Conservation (phyloP, 2,888 invertebrate genomes). For the Dorcus parallelipipedus region DNA sequence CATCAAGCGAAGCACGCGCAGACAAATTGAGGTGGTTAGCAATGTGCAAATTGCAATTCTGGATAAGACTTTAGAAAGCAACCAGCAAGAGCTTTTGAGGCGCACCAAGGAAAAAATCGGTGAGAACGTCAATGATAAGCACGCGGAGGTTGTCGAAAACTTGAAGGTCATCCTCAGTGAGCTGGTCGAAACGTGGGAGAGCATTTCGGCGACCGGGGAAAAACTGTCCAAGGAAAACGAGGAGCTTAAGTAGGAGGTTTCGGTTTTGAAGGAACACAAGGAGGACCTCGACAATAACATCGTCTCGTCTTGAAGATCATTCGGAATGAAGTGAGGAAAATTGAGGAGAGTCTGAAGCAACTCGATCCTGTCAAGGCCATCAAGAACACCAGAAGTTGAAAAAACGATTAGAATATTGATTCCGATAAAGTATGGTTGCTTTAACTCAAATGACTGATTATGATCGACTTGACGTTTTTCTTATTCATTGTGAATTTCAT, state of each 20-base stretch:
- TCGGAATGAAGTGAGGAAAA: not conserved
- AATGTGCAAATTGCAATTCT: slow-evolving; percentile 2
- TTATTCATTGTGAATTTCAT: no score
- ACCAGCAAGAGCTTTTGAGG: slow-evolving; percentile 2
- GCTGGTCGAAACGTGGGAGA: not conserved
- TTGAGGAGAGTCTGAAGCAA: not conserved
- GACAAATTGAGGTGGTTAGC: slow-evolving; percentile 4
- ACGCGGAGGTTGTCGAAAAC: not conserved
- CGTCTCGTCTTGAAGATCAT: not conserved
- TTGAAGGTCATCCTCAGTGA: not conserved
- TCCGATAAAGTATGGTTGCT: no score
- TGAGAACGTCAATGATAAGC: not conserved
- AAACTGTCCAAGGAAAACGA: not conserved
- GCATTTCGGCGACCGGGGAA: not conserved
- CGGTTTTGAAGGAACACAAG: not conserved
- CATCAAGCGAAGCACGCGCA: not conserved
- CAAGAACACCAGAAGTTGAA: not conserved
- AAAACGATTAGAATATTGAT: not conserved
- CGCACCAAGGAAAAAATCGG: not conserved
- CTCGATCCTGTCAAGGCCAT: not conserved
- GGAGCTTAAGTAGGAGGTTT: not conserved
- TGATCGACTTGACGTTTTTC: no score
- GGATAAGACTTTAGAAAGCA: not conserved
- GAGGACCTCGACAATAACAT: not conserved
- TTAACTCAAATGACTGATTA: no score